Percentiles rank a stretch among this genome's conserved stretches.
phyloP scores from a whole-genome alignment of 2,888 invertebrate species.

The Neuroscelio doddi region DNA sequence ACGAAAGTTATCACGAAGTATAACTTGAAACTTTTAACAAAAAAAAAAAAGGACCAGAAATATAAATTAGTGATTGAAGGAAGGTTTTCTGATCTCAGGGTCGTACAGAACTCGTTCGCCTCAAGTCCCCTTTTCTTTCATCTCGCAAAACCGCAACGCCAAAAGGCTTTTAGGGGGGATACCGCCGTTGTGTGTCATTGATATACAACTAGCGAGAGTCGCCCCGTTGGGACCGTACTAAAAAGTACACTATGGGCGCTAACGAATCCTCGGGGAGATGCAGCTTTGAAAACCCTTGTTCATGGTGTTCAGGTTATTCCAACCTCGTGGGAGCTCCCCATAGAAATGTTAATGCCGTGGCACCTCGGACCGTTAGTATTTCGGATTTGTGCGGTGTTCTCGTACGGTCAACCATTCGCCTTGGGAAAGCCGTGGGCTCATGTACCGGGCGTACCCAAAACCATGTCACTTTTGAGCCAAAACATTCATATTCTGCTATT shows the following conservation, averaged over 20 bases:
- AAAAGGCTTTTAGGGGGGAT: slow-evolving; percentile 61
- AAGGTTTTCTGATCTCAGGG: slow-evolving; percentile 34
- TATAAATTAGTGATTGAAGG: slow-evolving; percentile 37
- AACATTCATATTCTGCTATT: no score
- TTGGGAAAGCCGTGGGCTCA: neutral
- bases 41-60: slow-evolving; percentile 23
- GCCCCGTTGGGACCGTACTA: slow-evolving; percentile 57
- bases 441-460: no score
- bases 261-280: slow-evolving; percentile 64
- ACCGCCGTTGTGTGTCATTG: slow-evolving; percentile 58
- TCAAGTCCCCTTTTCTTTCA: slow-evolving; percentile 37
- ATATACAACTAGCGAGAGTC: slow-evolving; percentile 54
- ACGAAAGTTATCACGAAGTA: no score
- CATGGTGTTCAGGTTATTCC: slow-evolving; percentile 42
- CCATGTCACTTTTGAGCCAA: no score
- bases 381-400: slow-evolving; percentile 51
- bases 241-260: slow-evolving; percentile 62
- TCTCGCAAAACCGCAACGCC: slow-evolving; percentile 48
- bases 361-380: slow-evolving; percentile 56
- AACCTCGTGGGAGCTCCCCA: slow-evolving; percentile 48
- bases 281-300: slow-evolving; percentile 51
- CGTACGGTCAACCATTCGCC: slow-evolving; percentile 2
- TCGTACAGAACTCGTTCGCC: slow-evolving; percentile 34
- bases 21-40: slow-evolving; percentile 1
- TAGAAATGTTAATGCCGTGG: slow-evolving; percentile 60